Percentiles rank a stretch among this genome's conserved stretches.
These are phyloP conservation scores for Drosophila leontia DNA, from an alignment of 1,140 invertebrate species.

Conservation along the genomic window DNA sequence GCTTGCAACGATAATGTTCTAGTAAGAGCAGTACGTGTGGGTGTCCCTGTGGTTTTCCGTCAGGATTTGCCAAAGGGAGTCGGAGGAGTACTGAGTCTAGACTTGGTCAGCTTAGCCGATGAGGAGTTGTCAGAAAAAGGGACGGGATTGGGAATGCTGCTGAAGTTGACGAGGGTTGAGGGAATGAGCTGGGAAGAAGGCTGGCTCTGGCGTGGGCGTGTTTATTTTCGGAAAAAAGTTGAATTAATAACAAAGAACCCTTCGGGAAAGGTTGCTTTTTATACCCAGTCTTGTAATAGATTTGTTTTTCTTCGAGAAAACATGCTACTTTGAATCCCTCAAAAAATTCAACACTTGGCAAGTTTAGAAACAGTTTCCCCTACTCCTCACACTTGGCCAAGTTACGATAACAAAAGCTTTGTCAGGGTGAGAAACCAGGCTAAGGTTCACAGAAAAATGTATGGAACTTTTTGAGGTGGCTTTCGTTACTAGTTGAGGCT, in stretches of 20 bases:
- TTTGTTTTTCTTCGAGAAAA: conserved; percentile 22
- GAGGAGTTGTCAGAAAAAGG: conserved; percentile 24
- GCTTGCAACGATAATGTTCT: conserved; percentile 71
- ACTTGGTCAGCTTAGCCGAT: conserved; percentile 67
- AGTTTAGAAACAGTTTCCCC: not conserved
- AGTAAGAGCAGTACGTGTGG: conserved; percentile 32
- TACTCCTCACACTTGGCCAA: not conserved
- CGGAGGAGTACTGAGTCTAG: conserved; percentile 51
- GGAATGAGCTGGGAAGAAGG: conserved; percentile 10
- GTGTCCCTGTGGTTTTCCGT: conserved; percentile 36
- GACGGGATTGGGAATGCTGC: conserved; percentile 11
- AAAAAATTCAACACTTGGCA: not conserved
- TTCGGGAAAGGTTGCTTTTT: not conserved
- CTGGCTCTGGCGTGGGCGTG: conserved; percentile 13
- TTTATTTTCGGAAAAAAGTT: conserved; percentile 20
- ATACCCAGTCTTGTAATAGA: conserved; percentile 11
- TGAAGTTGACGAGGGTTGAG: conserved; percentile 42
- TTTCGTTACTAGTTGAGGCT: not conserved
- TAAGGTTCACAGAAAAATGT: not conserved
- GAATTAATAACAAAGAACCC: conserved; percentile 28
- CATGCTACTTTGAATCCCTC: not conserved
- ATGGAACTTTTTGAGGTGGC: not conserved
- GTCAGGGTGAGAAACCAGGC: not conserved
- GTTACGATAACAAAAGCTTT: conserved; percentile 1
- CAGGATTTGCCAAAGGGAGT: conserved; percentile 30